phyloP scores from a whole-genome alignment of 2,797 vertebrate species.

The Molossus molossus region DNA sequence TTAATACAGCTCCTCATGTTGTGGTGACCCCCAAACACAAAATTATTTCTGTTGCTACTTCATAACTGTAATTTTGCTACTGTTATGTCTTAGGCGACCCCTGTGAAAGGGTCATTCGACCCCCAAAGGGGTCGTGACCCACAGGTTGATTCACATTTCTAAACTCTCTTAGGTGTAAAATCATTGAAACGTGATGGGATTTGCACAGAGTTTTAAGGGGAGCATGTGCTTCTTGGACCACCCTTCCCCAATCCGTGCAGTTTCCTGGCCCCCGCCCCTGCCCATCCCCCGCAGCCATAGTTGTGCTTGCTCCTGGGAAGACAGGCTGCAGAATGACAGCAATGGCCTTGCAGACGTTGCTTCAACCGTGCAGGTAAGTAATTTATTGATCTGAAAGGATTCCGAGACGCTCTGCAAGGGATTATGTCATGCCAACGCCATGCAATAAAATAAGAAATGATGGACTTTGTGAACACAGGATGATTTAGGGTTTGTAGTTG shows the following conservation, averaged over 20 bases:
- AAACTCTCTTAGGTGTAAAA: constrained; percentile 50
- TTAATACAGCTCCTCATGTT: no score
- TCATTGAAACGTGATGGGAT: constrained; percentile 5
- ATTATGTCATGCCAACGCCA: constrained; percentile 90
- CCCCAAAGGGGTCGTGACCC: no score
- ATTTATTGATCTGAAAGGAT: constrained; percentile 92
- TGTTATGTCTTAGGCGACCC: no score
- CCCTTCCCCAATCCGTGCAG: not conserved
- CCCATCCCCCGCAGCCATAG: not conserved
- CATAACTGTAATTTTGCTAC: no score
- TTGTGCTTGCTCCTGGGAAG: constrained; percentile 45
- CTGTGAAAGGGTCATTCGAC: no score
- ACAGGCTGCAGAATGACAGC: constrained; percentile 71
- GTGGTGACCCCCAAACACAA: no score
- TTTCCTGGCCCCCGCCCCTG: not conserved
- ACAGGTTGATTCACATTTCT: not conserved
- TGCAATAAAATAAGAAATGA: constrained; percentile 92
- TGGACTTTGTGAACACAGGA: constrained; percentile 90
- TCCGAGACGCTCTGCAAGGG: constrained; percentile 90
- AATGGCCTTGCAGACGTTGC: constrained; percentile 87
- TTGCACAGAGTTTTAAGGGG: constrained; percentile 25
- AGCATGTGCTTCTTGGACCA: not conserved
- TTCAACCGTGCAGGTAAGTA: constrained; percentile 90
- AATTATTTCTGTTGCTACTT: no score
- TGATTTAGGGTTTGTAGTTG: constrained; percentile 92